Conservation (phyloP, 2,113 vertebrate genomes). For the Glaucomys volans region DNA sequence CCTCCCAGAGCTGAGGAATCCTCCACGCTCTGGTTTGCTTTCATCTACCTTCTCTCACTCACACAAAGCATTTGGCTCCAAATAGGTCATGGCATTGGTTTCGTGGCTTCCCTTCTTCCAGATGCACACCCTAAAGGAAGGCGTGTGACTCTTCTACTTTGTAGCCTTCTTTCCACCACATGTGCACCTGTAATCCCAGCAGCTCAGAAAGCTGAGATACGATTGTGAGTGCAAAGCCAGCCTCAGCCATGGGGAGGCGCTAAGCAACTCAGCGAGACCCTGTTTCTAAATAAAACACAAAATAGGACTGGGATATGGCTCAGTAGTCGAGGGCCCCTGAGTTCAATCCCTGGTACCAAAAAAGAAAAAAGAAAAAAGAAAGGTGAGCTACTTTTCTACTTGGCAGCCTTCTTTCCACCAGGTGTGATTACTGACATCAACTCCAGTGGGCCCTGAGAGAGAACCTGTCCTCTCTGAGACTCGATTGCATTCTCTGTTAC, state of each 20-base stretch:
- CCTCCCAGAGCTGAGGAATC: not conserved
- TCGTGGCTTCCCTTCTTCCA: not conserved
- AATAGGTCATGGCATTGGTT: rapidly evolving
- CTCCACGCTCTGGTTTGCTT: not conserved
- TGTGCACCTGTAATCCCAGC: too few relatives aligned
- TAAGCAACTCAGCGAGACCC: too few relatives aligned
- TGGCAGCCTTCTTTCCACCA: not conserved
- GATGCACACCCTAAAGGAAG: not conserved
- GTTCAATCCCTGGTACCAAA: too few relatives aligned
- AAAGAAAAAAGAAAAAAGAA: too few relatives aligned
- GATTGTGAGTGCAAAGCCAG: too few relatives aligned
- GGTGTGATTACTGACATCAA: not conserved
- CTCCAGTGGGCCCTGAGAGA: not conserved
- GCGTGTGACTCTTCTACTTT: rapidly evolving
- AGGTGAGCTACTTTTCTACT: rapidly evolving
- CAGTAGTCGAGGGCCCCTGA: too few relatives aligned
- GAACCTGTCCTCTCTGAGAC: not conserved
- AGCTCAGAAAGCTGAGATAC: too few relatives aligned
- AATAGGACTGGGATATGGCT: too few relatives aligned
- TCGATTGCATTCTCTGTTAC: not conserved
- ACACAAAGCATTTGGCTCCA: rapidly evolving
- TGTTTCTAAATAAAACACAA: too few relatives aligned
- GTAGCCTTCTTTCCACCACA: not conserved
- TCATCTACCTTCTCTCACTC: not conserved
- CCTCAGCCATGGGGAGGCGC: too few relatives aligned